Base-by-base conservation (phyloP, 2,113 vertebrate genomes). In the Oxygymnocypris stewartii region DNA sequence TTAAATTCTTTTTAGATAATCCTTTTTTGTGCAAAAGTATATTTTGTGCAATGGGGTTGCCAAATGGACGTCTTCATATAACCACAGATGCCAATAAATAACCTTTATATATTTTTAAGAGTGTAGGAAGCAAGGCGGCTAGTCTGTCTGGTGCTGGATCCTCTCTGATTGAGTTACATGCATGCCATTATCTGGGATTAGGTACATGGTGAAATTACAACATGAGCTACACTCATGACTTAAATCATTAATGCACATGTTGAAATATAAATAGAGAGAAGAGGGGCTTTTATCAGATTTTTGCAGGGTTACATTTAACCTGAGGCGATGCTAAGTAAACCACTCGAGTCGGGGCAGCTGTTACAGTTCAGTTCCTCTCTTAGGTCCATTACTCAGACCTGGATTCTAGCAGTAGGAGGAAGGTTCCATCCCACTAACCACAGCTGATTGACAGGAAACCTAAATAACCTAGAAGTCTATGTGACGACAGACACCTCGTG, bases 241-340 rank as follows among this genome's bases (percentile, higher is more conserved):
- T 83, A 51, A 78, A 83, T 83, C 44, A 87, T 82, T 87, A 76
- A 82, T 87, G 28, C 25, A 76, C 85, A 51, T 51, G 79, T 35
- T 84, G 80, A 83, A 78, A 87, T 69, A 83, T 54, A 78, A 71
- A 82, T 61, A 51, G 23, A 37, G 23, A 49, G 23, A 49, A 69
- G 79, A 35, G 4, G 6, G 57, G 80, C 57, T 83, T 77, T 77
- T 63, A 84, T 65, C 71, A 83, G 86, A 76, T 75, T 82, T 82
- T 87, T 63, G 73, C 31, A 20, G 80, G 86, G 49, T 76, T 42
- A 80, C 44, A 81, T 49, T 65, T n/a, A 86, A 86, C 78, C 85
- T 12, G 37, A 86, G 69, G 85, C 31, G 3, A 69, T 67, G 44
- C 57, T 87, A 65, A 81, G 74, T 82, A 75, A 86, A 81, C 37